phyloP scores from a whole-genome alignment of 2,797 vertebrate species.

The Falco columbarius region DNA sequence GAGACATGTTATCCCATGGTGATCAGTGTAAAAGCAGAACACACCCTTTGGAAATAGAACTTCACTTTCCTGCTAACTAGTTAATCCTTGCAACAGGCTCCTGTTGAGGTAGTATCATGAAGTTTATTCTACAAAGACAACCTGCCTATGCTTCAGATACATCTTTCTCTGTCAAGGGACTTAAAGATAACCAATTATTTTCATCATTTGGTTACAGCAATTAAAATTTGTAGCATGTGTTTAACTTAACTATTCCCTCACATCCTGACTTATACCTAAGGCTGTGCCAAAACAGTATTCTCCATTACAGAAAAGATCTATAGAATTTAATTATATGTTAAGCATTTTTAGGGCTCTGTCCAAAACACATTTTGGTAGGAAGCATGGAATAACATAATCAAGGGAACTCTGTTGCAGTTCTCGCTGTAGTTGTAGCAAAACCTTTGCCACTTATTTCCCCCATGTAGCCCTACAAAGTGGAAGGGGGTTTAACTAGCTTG shows the following conservation, averaged over 20 bases:
- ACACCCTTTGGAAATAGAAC: not conserved
- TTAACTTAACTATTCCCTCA: not conserved
- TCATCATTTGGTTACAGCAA: not conserved
- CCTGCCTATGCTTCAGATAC: not conserved
- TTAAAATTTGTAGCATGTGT: constrained; percentile 56
- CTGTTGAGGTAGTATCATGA: not conserved
- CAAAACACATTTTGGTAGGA: not conserved
- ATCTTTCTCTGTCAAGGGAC: not conserved
- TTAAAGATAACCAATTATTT: not conserved
- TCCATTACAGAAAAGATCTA: not conserved
- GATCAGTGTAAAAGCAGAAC: not conserved
- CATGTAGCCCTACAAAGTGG: accelerated
- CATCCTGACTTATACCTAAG: not conserved
- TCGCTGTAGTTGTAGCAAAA: not conserved
- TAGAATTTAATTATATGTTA: not conserved
- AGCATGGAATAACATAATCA: not conserved
- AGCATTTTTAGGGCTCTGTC: not conserved
- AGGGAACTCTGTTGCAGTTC: not conserved
- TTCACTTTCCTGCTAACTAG: not conserved
- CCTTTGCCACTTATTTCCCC: not conserved
- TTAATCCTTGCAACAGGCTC: not conserved
- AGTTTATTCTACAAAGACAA: not conserved
- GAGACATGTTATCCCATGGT: accelerated
- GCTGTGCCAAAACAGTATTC: not conserved
- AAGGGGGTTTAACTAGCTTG: not conserved